Base-by-base conservation (phyloP, 2,888 invertebrate genomes). In the Parnassius apollo region DNA sequence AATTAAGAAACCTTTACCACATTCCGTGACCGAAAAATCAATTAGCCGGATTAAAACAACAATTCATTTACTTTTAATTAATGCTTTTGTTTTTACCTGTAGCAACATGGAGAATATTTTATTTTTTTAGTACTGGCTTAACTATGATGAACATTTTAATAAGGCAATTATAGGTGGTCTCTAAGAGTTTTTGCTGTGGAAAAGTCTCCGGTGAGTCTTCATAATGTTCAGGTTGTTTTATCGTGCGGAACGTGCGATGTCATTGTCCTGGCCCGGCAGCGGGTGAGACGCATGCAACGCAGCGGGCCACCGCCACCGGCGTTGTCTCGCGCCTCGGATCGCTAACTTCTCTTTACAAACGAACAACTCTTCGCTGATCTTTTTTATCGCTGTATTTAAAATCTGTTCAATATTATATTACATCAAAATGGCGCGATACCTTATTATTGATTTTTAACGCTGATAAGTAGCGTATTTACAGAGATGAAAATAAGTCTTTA, bases 221-320 rank as follows among this genome's bases (percentile, higher is more conserved):
- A 80, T 87, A 84, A 83, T 80, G 84, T 88, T 82, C 85, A 86
- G 86, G 83, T 83, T 84, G 83, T 82, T 90, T 88, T 88, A 88
- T 88, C 85, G 88, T 87, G 88, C 88, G 88, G 88, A 90, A 90
- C 89, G 86, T 80, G 81, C 83, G 82, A 87, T 88, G 90, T 91
- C 90, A 90, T 90, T 89, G 91, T 91, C 90, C 91, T 87, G 91
- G 90, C 90, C 91, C 87, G 48, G 77, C 75, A 79, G 82, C 75
- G 78, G 78, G 78, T 71, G 76, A 75, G 78, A 80, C 79, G 77
- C 80, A 77, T 60, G 53, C 61, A 54, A 51, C 63, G 9, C 44
- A 49, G 53, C 72, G 69, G 67, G 68, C 63, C 67, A 68, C 68
- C 71, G 69, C 74, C 75, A 69, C 69, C 73, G 69, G 57, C 72